Percentiles rank a stretch among this genome's conserved stretches.
Evolutionary conservation across 2,113 vertebrate genomes (phyloP).

Genomic region (Callionymus lyra): DNA sequence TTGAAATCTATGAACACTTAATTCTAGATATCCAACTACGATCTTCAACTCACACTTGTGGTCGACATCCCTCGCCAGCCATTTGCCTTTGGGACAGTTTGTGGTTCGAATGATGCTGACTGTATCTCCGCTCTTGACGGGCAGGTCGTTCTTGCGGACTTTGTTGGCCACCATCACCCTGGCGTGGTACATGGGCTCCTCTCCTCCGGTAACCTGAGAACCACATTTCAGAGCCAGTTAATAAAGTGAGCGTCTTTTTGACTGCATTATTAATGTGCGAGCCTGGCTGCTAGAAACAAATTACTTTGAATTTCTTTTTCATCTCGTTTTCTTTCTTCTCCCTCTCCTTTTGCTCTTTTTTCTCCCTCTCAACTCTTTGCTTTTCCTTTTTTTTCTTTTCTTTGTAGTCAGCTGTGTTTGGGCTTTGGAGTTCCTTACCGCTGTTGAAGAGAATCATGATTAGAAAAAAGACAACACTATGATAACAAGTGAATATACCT

Average conservation of each 20-base stretch:
- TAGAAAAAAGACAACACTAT: slow-evolving; percentile 11
- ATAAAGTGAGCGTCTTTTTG: background rate
- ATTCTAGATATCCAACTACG: no score
- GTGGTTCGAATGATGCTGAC: slow-evolving; percentile 55
- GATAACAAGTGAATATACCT: no score
- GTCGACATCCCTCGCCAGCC: slow-evolving; percentile 54
- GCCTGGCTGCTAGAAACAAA: background rate
- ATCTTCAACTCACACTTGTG: slow-evolving; percentile 71
- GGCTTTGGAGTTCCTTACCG: slow-evolving; percentile 43
- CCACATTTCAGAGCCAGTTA: background rate
- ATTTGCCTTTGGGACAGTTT: slow-evolving; percentile 54
- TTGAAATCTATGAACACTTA: no score
- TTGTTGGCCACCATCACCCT: slow-evolving; percentile 45
- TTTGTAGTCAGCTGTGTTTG: slow-evolving; percentile 44
- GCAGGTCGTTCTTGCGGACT: slow-evolving; percentile 47
- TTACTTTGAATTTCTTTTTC: slow-evolving; percentile 72
- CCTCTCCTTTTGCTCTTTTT: slow-evolving; percentile 65
- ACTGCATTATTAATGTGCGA: background rate
- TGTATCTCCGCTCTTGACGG: slow-evolving; percentile 56
- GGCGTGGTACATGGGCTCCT: slow-evolving; percentile 51
- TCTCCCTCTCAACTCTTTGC: slow-evolving; percentile 65
- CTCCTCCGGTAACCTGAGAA: slow-evolving; percentile 61
- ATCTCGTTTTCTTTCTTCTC: slow-evolving; percentile 67
- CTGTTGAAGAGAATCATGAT: background rate
- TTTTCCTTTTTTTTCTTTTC: slow-evolving; percentile 65